These are phyloP conservation scores for Schizopygopsis pylzovi DNA, from an alignment of 2,797 vertebrate species.

Conservation along the genomic window DNA sequence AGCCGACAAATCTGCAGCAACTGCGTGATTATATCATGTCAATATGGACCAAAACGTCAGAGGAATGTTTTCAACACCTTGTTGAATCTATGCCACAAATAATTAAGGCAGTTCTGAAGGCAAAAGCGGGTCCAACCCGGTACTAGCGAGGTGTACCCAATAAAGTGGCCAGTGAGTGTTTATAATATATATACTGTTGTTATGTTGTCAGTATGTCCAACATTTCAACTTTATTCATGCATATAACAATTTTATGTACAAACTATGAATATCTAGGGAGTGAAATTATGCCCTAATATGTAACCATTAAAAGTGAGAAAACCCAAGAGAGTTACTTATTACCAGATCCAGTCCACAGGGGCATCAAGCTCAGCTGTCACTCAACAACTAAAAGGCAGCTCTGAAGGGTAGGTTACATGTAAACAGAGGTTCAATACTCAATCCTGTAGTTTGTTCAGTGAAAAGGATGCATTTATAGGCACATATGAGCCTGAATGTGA, in stretches of 20 bases:
- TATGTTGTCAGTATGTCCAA: neutral
- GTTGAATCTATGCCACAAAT: too few relatives aligned
- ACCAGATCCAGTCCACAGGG: slow-evolving; percentile 39
- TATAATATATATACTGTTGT: neutral
- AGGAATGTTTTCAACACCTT: too few relatives aligned
- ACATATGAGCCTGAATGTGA: neutral
- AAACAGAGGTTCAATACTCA: slow-evolving; percentile 37
- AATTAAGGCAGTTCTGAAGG: too few relatives aligned
- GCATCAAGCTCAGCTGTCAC: slow-evolving; percentile 24
- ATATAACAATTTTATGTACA: neutral
- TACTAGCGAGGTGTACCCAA: too few relatives aligned
- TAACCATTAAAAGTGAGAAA: slow-evolving; percentile 58
- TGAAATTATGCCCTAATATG: slow-evolving; percentile 50
- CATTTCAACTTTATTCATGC: neutral
- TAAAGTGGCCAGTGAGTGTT: too few relatives aligned
- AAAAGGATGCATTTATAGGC: slow-evolving; percentile 3
- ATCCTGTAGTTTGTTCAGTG: neutral
- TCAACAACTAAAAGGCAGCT: neutral
- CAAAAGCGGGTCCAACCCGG: too few relatives aligned
- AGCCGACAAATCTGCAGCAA: too few relatives aligned
- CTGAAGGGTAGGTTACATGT: slow-evolving; percentile 14
- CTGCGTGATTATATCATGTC: too few relatives aligned
- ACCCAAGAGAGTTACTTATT: slow-evolving; percentile 53
- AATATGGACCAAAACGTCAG: too few relatives aligned
- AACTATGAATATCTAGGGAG: neutral